Evolutionary conservation across 2,113 vertebrate species (phyloP).

Genomic region (Elgaria multicarinata): DNA sequence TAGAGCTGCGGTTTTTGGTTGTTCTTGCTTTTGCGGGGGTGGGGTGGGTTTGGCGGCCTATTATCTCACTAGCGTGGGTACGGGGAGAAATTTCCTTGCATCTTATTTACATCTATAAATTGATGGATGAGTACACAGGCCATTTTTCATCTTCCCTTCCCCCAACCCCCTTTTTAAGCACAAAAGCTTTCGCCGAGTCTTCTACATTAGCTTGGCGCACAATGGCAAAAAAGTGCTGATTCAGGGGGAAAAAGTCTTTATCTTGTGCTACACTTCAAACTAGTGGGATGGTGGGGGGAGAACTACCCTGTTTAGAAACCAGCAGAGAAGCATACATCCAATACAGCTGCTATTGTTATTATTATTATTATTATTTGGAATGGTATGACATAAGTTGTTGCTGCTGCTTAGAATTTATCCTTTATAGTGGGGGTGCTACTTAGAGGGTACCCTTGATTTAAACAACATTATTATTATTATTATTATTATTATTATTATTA

Average conservation of each 20-base stretch:
- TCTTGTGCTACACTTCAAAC: conserved; percentile 37
- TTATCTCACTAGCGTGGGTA: background rate
- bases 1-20: background rate
- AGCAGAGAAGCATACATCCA: background rate
- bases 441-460: background rate
- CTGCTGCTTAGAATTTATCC: too few relatives aligned
- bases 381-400: too few relatives aligned
- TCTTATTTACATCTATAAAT: conserved; percentile 49
- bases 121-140: conserved; percentile 40
- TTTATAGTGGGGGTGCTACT: background rate
- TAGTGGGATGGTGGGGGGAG: background rate
- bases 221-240: conserved; percentile 62
- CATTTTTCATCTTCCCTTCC: conserved; percentile 38
- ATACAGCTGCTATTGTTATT: too few relatives aligned
- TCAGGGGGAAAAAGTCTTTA: conserved; percentile 45
- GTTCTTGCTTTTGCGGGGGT: too few relatives aligned
- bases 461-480: background rate
- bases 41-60: background rate
- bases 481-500: too few relatives aligned
- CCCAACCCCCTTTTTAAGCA: conserved; percentile 42
- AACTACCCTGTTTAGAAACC: background rate
- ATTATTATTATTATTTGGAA: too few relatives aligned
- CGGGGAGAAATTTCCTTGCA: background rate
- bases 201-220: conserved; percentile 13
- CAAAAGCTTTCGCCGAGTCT: conserved; percentile 32